Percentiles rank a stretch among this genome's conserved stretches.
phyloP scores from a whole-genome alignment of 1,140 invertebrate species.

The Drosophila pruinosa region DNA sequence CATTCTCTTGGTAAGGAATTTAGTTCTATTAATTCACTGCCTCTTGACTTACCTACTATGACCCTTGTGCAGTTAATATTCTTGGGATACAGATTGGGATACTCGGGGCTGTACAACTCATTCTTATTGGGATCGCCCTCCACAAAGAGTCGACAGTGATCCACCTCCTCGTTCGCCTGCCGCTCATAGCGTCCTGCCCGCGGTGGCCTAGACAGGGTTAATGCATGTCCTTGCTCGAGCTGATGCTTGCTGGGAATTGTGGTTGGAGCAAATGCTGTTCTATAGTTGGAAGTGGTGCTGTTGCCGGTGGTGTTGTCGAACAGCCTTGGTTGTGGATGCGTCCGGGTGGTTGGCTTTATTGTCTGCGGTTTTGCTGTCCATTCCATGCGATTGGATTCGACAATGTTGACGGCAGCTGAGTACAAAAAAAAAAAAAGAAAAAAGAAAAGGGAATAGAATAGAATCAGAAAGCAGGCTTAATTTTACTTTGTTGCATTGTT shows the following conservation, averaged over 20 bases:
- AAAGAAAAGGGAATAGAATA: background rate
- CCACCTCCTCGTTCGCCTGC: slow-evolving; percentile 61
- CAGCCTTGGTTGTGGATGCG: background rate
- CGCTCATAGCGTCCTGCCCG: slow-evolving; percentile 34
- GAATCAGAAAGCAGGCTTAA: slow-evolving; percentile 9
- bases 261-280: slow-evolving; percentile 1
- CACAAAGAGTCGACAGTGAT: slow-evolving; percentile 83
- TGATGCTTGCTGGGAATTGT: background rate
- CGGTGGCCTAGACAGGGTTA: slow-evolving; percentile 43
- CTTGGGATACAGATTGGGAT: slow-evolving; percentile 89
- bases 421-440: background rate
- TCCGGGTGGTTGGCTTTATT: background rate
- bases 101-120: slow-evolving; percentile 90
- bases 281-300: background rate
- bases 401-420: background rate
- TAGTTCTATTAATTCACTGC: no score
- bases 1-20: no score
- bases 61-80: slow-evolving; percentile 88
- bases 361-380: background rate
- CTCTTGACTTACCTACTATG: slow-evolving; percentile 86
- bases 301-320: background rate
- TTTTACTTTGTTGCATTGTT: background rate
- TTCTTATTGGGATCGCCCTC: slow-evolving; percentile 84
- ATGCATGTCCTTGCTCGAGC: background rate
- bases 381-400: background rate